Percentiles rank a stretch among this genome's conserved stretches.
These are phyloP conservation scores for Indri indri DNA, from an alignment of 2,113 vertebrate genomes.

Conservation along the genomic window DNA sequence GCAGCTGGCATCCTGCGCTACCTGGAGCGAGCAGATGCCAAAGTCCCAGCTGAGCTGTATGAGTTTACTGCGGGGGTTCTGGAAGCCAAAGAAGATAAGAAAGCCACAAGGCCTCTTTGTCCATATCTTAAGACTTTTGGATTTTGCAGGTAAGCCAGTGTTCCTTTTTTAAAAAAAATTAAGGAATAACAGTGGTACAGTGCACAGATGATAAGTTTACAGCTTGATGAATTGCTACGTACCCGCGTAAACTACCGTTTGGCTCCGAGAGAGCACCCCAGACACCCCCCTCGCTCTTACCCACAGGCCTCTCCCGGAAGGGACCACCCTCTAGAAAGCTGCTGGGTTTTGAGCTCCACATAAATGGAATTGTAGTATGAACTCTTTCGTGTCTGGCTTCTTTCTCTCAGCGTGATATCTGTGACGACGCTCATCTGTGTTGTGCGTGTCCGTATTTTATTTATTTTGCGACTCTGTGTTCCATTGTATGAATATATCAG, in stretches of 20 bases:
- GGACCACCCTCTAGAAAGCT: background rate
- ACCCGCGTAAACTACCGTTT: background rate
- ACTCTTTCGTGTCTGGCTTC: background rate
- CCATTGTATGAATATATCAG: background rate
- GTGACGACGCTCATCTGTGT: background rate
- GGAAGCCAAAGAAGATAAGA: conserved; percentile 85
- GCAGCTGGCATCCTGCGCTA: conserved; percentile 84
- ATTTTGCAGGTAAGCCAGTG: conserved; percentile 90
- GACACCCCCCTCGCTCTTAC: background rate
- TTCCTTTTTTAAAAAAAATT: background rate
- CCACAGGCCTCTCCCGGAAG: background rate
- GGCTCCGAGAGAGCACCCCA: background rate
- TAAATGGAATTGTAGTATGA: background rate
- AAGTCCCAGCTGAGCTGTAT: conserved; percentile 86
- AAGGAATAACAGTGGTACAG: background rate
- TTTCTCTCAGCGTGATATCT: background rate
- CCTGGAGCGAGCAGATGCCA: conserved; percentile 83
- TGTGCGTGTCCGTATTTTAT: background rate
- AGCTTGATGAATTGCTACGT: background rate
- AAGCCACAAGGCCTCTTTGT: conserved; percentile 86
- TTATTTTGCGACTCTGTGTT: background rate
- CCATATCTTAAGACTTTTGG: conserved; percentile 90
- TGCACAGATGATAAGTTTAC: background rate
- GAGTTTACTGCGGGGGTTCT: conserved; percentile 83
- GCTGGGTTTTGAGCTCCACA: background rate